Conservation (phyloP, 2,113 vertebrate species). For the Struthidea cinerea region DNA sequence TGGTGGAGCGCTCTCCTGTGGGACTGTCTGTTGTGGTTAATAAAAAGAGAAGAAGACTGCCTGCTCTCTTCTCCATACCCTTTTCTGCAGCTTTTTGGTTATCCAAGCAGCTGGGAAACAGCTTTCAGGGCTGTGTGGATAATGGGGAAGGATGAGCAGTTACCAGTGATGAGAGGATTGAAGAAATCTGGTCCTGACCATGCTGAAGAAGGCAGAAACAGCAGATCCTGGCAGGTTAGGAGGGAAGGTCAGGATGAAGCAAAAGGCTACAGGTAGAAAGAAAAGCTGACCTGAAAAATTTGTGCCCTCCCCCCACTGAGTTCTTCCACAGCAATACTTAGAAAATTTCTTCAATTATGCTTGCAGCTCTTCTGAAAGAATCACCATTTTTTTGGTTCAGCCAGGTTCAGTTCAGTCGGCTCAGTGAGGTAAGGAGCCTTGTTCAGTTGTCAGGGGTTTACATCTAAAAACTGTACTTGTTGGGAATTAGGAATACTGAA, state of each 20-base stretch:
- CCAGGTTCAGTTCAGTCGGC: neutral
- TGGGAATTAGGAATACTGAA: neutral
- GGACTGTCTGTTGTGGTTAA: neutral
- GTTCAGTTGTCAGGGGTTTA: neutral
- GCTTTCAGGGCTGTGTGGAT: neutral
- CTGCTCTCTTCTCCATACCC: neutral
- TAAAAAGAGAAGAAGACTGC: no score
- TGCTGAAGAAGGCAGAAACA: neutral
- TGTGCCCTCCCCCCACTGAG: neutral
- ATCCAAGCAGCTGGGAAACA: neutral
- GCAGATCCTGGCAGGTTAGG: neutral
- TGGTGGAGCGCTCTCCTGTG: neutral
- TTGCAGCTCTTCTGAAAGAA: neutral
- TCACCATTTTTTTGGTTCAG: accelerated
- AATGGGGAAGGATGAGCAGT: neutral
- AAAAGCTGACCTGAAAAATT: neutral
- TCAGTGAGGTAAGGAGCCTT: neutral
- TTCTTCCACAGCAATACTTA: neutral
- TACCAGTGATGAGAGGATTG: neutral
- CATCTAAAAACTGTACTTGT: neutral
- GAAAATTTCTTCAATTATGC: neutral
- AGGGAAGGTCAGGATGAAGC: neutral
- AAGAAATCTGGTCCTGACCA: neutral
- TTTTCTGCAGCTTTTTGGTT: neutral
- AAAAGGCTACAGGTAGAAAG: neutral